Evolutionary conservation across 2,797 vertebrate species (phyloP).

Genomic region (Chiroxiphia lanceolata): DNA sequence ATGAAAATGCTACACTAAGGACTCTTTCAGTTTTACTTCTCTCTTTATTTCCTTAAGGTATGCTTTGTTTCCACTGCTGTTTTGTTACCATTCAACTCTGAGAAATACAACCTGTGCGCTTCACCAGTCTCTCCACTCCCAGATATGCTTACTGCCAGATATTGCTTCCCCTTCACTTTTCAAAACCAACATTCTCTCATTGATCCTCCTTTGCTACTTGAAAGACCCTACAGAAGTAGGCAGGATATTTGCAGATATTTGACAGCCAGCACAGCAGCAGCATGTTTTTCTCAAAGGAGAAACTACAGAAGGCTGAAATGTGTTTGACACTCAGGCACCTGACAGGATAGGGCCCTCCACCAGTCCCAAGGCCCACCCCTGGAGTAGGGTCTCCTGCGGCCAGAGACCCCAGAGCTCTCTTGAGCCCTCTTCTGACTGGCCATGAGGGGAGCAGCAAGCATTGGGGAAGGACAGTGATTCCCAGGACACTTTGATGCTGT

Average conservation of each 20-base stretch:
- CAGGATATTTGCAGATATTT: neutral
- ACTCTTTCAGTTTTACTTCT: conserved; percentile 35
- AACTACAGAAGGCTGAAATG: neutral
- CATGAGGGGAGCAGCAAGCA: neutral
- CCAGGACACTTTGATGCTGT: neutral
- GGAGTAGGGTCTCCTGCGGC: neutral
- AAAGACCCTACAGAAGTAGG: neutral
- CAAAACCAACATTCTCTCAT: neutral
- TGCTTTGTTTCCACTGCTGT: conserved; percentile 36
- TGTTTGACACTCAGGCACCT: neutral
- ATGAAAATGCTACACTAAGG: conserved; percentile 26
- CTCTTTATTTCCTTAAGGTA: conserved; percentile 31
- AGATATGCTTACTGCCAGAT: neutral
- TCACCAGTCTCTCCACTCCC: neutral
- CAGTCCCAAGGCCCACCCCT: neutral
- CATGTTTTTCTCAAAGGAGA: neutral
- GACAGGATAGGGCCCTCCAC: accelerated
- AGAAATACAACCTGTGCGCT: neutral
- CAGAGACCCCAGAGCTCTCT: neutral
- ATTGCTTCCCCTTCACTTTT: conserved; percentile 4
- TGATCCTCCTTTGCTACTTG: neutral
- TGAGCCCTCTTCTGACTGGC: neutral
- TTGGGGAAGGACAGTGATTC: neutral
- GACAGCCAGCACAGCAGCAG: neutral
- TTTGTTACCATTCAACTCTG: neutral